A percentile compares a stretch with the other conserved stretches of the same genome.
Evolutionary conservation across 2,888 invertebrate genomes (phyloP).

Genomic region (Protonemura montana): DNA sequence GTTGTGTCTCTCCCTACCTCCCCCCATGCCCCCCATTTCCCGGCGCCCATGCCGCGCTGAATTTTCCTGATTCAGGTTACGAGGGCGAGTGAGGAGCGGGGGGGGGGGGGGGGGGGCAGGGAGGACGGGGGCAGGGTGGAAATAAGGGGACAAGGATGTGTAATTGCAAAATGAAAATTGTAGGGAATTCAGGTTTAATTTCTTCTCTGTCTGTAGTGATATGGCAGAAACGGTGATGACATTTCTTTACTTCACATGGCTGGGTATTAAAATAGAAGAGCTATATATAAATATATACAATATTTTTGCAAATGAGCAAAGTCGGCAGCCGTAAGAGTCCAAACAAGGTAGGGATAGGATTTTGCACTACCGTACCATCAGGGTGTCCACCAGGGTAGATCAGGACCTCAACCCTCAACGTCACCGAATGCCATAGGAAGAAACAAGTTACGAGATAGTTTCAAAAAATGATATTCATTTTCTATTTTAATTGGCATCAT

Average conservation of each 20-base stretch:
- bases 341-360: background rate
- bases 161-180: conserved; percentile 12
- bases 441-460: too few relatives aligned
- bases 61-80: conserved; percentile 5
- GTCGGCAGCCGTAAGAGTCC: background rate
- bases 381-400: too few relatives aligned
- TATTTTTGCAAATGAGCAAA: background rate
- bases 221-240: background rate
- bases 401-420: too few relatives aligned
- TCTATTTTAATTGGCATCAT: too few relatives aligned
- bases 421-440: too few relatives aligned
- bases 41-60: background rate
- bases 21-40: background rate
- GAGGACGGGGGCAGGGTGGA: background rate
- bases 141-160: background rate
- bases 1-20: too few relatives aligned
- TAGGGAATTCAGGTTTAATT: background rate
- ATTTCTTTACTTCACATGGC: background rate
- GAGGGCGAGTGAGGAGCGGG: background rate
- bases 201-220: background rate
- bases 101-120: too few relatives aligned
- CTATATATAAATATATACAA: background rate
- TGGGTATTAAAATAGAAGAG: background rate
- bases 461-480: too few relatives aligned
- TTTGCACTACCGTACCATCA: background rate